Percentiles rank a stretch among this genome's conserved stretches.
phyloP scores from a whole-genome alignment of 2,888 invertebrate genomes.

The Oligia strigilis region DNA sequence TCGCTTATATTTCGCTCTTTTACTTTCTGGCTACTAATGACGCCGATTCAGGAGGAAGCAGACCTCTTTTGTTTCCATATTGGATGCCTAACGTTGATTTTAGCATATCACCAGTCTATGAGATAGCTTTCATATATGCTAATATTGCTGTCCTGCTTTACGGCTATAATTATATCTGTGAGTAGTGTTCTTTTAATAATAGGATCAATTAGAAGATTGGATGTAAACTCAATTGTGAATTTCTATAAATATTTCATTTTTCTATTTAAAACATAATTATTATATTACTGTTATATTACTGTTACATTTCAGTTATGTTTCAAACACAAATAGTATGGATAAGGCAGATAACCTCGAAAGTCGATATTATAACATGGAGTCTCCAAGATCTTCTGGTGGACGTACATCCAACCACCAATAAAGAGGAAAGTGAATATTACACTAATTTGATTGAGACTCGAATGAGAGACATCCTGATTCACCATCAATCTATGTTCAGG shows the following conservation, averaged over 20 bases:
- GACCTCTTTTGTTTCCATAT: conserved; percentile 78
- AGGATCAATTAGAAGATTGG: background rate
- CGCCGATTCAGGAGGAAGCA: conserved; percentile 62
- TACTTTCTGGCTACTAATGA: conserved; percentile 67
- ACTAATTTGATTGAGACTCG: conserved; percentile 69
- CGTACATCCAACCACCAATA: conserved; percentile 68
- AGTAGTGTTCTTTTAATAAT: conserved; percentile 61
- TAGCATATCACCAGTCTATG: conserved; percentile 74
- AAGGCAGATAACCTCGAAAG: conserved; percentile 78
- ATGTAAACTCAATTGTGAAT: too few relatives aligned
- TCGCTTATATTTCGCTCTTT: conserved; percentile 63
- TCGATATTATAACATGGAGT: conserved; percentile 79
- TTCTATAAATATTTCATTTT: too few relatives aligned
- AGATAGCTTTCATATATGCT: conserved; percentile 72
- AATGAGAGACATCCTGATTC: conserved; percentile 75
- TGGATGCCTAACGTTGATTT: conserved; percentile 76
- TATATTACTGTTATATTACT: background rate
- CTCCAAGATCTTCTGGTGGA: conserved; percentile 78
- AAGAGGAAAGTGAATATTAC: conserved; percentile 65
- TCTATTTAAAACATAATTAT: too few relatives aligned
- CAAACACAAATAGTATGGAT: conserved; percentile 82
- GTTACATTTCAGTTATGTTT: conserved; percentile 75
- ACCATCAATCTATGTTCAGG: conserved; percentile 79
- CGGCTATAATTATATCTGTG: conserved; percentile 75
- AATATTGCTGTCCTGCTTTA: conserved; percentile 68